A percentile compares a stretch with the other conserved stretches of the same genome.
phyloP scores from a whole-genome alignment of 2,113 vertebrate species.

The Dunckerocampus dactyliophorus region DNA sequence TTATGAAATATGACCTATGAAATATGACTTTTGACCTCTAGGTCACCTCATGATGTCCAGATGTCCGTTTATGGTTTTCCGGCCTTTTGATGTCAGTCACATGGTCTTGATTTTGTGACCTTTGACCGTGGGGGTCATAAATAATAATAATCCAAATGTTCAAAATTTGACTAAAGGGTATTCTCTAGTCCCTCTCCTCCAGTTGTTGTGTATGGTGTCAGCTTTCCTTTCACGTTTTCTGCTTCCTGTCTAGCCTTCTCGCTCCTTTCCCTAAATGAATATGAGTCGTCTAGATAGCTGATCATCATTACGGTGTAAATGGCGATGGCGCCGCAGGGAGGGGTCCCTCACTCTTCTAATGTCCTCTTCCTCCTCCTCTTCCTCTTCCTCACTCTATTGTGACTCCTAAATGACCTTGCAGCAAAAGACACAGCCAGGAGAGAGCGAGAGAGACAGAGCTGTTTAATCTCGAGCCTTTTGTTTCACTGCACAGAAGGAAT shows the following conservation, averaged over 20 bases:
- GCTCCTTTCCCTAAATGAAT: constrained; percentile 29
- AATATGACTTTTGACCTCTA: too few species aligned
- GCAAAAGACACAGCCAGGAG: constrained; percentile 35
- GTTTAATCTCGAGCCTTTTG: constrained; percentile 61
- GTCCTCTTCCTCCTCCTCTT: constrained; percentile 12
- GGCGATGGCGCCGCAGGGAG: constrained; percentile 27
- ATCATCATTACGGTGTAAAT: constrained; percentile 26
- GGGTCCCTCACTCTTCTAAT: constrained; percentile 20
- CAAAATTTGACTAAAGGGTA: too few species aligned
- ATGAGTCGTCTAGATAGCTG: constrained; percentile 17
- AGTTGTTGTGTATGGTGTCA: constrained; percentile 19
- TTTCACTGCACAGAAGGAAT: constrained; percentile 45
- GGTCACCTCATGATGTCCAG: too few species aligned
- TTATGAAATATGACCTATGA: too few species aligned
- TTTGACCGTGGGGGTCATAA: too few species aligned
- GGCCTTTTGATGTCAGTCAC: too few species aligned
- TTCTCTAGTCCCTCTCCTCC: too few species aligned
- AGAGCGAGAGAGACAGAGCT: constrained; percentile 54
- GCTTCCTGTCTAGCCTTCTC: not conserved
- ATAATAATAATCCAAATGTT: too few species aligned
- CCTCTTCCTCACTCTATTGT: constrained; percentile 23
- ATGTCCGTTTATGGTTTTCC: too few species aligned
- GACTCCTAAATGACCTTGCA: constrained; percentile 61
- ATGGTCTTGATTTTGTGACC: too few species aligned
- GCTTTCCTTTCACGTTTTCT: constrained; percentile 11